A percentile compares a stretch with the other conserved stretches of the same genome.
These are phyloP conservation scores for Phenacoccus solenopsis DNA, from an alignment of 1,140 invertebrate genomes.

Conservation along the genomic window DNA sequence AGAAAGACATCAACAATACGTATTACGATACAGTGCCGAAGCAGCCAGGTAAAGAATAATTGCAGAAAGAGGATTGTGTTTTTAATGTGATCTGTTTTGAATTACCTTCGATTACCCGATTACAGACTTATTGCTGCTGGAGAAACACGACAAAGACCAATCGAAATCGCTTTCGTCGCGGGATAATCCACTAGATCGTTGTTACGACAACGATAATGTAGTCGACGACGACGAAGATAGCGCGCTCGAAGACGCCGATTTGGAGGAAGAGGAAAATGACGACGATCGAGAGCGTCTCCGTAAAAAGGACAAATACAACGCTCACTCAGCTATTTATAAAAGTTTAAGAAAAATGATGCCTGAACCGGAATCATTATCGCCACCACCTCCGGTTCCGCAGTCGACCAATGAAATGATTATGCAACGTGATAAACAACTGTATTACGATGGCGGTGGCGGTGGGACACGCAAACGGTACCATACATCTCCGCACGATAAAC, in stretches of 20 bases:
- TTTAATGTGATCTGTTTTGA: too few species aligned
- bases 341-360: background rate
- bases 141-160: background rate
- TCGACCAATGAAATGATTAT: background rate
- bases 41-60: background rate
- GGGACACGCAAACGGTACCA: slow-evolving; percentile 41
- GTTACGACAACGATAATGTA: background rate
- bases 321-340: background rate
- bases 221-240: background rate
- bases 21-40: background rate
- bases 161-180: background rate
- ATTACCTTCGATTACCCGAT: too few species aligned
- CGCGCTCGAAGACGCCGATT: background rate
- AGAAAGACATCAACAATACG: background rate
- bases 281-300: background rate
- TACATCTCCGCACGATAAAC: slow-evolving; percentile 45
- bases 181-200: background rate
- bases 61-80: too few species aligned
- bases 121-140: background rate
- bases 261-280: background rate
- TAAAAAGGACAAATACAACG: background rate
- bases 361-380: background rate
- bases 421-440: background rate
- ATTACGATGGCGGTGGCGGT: background rate
- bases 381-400: background rate